A percentile compares a stretch with the other conserved stretches of the same genome.
phyloP scores from a whole-genome alignment of 2,113 vertebrate genomes.

The Burhinus oedicnemus region DNA sequence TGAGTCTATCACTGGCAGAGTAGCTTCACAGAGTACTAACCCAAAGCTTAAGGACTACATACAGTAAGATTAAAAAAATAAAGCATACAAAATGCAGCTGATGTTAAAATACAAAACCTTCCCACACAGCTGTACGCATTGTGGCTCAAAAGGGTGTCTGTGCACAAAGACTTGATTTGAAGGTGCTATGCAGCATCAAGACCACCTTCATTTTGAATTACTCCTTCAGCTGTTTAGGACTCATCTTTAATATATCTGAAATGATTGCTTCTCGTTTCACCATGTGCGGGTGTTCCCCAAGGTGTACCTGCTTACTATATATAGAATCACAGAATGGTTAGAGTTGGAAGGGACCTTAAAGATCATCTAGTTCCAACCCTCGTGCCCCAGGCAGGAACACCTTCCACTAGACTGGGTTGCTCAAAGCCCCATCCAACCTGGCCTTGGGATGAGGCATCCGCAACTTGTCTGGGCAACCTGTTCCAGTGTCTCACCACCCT shows the following conservation, averaged over 20 bases:
- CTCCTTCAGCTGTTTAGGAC: background rate
- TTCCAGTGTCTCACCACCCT: too few species aligned
- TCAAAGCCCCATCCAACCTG: too few species aligned
- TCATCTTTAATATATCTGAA: background rate
- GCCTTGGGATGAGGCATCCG: too few species aligned
- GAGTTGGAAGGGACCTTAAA: too few species aligned
- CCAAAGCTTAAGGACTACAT: background rate
- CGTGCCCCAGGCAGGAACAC: too few species aligned
- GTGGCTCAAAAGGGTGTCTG: background rate
- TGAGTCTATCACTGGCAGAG: background rate
- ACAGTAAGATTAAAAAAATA: background rate
- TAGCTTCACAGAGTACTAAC: background rate
- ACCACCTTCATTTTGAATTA: background rate
- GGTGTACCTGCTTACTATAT: background rate
- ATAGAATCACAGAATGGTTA: too few species aligned
- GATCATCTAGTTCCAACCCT: too few species aligned
- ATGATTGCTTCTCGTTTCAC: background rate
- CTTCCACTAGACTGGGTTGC: too few species aligned
- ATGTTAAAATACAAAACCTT: background rate
- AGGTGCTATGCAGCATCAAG: background rate
- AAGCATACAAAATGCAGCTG: background rate
- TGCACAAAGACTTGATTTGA: background rate
- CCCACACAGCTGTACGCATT: background rate
- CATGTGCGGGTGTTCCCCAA: background rate
- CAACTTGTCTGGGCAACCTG: too few species aligned